Evolutionary conservation across 2,113 vertebrate genomes (phyloP).

Genomic region (Oncorhynchus keta): DNA sequence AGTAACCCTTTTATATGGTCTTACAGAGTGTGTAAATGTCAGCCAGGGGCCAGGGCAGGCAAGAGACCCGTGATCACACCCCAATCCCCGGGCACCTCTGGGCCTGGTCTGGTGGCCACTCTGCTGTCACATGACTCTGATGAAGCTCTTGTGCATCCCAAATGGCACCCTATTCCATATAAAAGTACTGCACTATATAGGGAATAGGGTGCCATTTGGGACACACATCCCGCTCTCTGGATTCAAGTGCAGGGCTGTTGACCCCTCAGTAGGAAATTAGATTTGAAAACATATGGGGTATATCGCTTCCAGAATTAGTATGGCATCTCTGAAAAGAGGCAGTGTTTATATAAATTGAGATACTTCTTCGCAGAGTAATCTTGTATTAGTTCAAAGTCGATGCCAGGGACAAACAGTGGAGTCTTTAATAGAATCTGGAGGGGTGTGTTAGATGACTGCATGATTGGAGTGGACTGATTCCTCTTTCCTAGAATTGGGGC

Average conservation of each 20-base stretch:
- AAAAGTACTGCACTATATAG: too few relatives aligned
- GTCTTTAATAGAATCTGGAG: not conserved
- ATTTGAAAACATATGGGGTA: slow-evolving; percentile 34
- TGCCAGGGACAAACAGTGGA: not conserved
- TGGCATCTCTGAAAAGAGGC: not conserved
- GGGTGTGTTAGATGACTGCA: not conserved
- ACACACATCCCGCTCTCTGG: not conserved
- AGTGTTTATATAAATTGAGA: not conserved
- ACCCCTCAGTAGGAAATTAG: slow-evolving; percentile 16
- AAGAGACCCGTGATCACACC: not conserved
- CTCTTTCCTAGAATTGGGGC: not conserved
- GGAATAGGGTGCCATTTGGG: too few relatives aligned
- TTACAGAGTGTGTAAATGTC: not conserved
- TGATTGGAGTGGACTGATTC: not conserved
- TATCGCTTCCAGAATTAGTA: slow-evolving; percentile 3
- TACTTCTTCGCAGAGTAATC: not conserved
- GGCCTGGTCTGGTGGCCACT: slow-evolving; percentile 12
- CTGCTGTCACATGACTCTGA: slow-evolving; percentile 60
- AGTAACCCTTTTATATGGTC: not conserved
- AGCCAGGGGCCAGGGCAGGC: not conserved
- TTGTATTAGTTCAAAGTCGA: not conserved
- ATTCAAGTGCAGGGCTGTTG: slow-evolving; percentile 33
- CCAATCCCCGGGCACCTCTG: slow-evolving; percentile 1
- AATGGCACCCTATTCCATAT: too few relatives aligned
- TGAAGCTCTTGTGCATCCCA: slow-evolving; percentile 23